These are phyloP conservation scores for Apolygus lucorum DNA, from an alignment of 1,140 invertebrate genomes.

Conservation along the genomic window DNA sequence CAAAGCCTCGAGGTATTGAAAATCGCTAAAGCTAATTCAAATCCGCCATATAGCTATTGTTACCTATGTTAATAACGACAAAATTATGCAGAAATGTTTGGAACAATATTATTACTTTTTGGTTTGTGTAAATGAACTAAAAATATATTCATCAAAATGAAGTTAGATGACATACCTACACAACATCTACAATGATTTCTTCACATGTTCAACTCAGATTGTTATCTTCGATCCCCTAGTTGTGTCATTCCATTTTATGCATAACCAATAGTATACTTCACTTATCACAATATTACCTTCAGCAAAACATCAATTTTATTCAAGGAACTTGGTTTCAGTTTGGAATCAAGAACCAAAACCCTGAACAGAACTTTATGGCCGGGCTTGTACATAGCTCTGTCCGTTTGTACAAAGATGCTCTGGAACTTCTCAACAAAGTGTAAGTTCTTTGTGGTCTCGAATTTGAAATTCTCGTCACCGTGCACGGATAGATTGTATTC, in stretches of 20 bases:
- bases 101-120: too few species aligned
- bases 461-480: conserved; percentile 62
- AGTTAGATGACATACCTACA: conserved; percentile 48
- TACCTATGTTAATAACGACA: too few species aligned
- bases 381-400: conserved; percentile 89
- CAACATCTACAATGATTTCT: conserved; percentile 40
- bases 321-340: conserved; percentile 50
- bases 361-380: conserved; percentile 75
- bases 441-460: conserved; percentile 60
- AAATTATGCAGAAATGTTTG: too few species aligned
- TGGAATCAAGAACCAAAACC: conserved; percentile 65
- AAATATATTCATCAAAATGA: not conserved
- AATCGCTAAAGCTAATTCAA: too few species aligned
- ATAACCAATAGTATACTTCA: too few species aligned
- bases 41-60: too few species aligned
- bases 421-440: conserved; percentile 75
- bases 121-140: too few species aligned
- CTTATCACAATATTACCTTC: conserved; percentile 5
- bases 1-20: too few species aligned
- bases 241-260: too few species aligned
- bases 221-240: too few species aligned
- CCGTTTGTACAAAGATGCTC: conserved; percentile 87
- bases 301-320: conserved; percentile 45
- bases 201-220: not conserved
- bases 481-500: conserved; percentile 63